These are phyloP conservation scores for Dermochelys coriacea DNA, from an alignment of 2,797 vertebrate species.

Conservation along the genomic window DNA sequence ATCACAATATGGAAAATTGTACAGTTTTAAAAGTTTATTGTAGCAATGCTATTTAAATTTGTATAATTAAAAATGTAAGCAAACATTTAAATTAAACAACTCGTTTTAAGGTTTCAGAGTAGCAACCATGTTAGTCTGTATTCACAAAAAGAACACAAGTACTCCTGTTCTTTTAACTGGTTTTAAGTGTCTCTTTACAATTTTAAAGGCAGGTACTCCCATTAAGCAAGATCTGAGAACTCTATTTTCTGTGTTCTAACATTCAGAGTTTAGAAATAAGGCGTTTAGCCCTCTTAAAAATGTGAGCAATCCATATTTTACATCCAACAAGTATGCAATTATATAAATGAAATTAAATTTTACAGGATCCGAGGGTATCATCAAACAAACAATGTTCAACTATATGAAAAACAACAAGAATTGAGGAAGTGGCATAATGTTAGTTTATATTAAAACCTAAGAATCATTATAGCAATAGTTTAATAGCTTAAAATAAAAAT, in stretches of 20 bases:
- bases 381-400: neutral
- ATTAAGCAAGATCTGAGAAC: neutral
- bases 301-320: neutral
- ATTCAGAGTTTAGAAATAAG: neutral
- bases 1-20: neutral
- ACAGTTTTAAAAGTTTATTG: neutral
- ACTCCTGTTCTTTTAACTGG: too few species aligned
- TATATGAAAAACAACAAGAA: neutral
- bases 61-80: neutral
- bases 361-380: neutral
- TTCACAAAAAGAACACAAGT: too few species aligned
- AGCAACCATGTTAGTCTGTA: too few species aligned
- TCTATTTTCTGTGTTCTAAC: neutral
- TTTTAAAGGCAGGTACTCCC: neutral
- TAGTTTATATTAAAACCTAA: neutral
- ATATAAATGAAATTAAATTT: neutral
- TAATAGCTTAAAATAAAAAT: neutral
- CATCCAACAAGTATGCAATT: neutral
- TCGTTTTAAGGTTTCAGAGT: too few species aligned
- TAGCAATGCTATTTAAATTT: neutral
- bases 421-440: neutral
- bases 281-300: neutral
- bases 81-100: neutral
- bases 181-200: neutral
- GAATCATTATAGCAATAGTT: too few species aligned